phyloP scores from a whole-genome alignment of 2,888 invertebrate genomes.

The Odontocerum albicorne region DNA sequence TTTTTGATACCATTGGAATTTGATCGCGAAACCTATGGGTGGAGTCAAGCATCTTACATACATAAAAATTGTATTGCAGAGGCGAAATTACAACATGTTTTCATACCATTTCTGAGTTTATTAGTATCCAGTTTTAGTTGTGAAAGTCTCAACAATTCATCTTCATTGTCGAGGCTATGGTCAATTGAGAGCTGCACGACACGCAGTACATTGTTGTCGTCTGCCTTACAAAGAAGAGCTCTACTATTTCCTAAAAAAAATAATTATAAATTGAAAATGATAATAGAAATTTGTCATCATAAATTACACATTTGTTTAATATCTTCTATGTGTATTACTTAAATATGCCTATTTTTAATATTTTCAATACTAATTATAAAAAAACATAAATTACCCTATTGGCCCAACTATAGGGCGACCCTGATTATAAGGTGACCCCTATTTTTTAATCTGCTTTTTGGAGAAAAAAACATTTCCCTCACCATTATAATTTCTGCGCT shows the following conservation, averaged over 20 bases:
- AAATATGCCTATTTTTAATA: neutral
- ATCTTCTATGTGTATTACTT: conserved; percentile 3
- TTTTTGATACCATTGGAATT: neutral
- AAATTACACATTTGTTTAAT: too few relatives aligned
- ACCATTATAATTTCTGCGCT: too few relatives aligned
- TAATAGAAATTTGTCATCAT: too few relatives aligned
- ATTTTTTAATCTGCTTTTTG: too few relatives aligned
- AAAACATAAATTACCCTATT: too few relatives aligned
- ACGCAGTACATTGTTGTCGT: conserved; percentile 72
- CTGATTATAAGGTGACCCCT: too few relatives aligned
- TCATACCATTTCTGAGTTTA: conserved; percentile 64
- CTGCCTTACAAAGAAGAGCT: conserved; percentile 78
- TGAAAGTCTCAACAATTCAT: conserved; percentile 76
- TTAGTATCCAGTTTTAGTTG: conserved; percentile 75
- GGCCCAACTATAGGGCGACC: too few relatives aligned
- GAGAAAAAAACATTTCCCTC: too few relatives aligned
- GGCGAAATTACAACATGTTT: too few relatives aligned
- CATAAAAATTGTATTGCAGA: neutral
- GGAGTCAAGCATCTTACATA: conserved; percentile 27
- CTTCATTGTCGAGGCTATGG: conserved; percentile 83
- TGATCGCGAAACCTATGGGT: neutral
- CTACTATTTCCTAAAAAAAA: conserved; percentile 57
- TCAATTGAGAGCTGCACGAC: conserved; percentile 83
- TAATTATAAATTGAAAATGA: too few relatives aligned
- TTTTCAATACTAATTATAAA: too few relatives aligned